Evolutionary conservation across 2,797 vertebrate genomes (phyloP), one percentile per base, ranked within the genome.

Genomic region (Xenopus petersii): DNA sequence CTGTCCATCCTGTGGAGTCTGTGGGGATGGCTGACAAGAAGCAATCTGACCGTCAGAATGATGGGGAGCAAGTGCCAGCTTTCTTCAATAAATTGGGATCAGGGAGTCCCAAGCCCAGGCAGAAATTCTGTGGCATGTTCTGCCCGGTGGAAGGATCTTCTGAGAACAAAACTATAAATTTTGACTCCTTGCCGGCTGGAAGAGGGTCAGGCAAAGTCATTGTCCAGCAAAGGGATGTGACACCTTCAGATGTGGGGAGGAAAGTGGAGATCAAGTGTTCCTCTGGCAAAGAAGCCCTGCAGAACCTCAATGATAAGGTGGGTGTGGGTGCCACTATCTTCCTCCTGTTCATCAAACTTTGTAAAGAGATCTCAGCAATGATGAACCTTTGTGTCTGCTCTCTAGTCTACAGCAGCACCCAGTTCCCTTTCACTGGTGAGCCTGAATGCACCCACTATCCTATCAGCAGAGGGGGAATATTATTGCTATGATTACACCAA

Each of bases 111-210:
- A 95, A 93, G 78, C 93, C 94, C 1, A 89, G 95, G 83, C 96
- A 96, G 91, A 95, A 97, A 94, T 98, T 97, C 87, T 98, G 96
- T 80, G 97, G 96, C 82, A 93, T 98, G 92, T 97, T 98, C 89
- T 97, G 95, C 88, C 96, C 96, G 0, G 95, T 98, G 84, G 96
- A 98, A 81, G 94, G 94, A 13, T 95, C 94, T 74, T 81, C 92
- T 73, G 95, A 97, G 82, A 93, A 92, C 86, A 96, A 96, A 88
- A 94, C 93, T 81, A 91, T 97, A 79, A 94, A 95, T 87, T 94
- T 96, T 66, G 92, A 92, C 68, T 93, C 93, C 12, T 89, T 94
- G 47, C 91, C 94, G 0, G 88, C 87, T 80, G 91, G 92, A 81
- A 91, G 90, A 49, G 91, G 91, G 47, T 84, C 81, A 63, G 89